Conservation (phyloP, 2,113 vertebrate genomes). For the Hylia prasina region DNA sequence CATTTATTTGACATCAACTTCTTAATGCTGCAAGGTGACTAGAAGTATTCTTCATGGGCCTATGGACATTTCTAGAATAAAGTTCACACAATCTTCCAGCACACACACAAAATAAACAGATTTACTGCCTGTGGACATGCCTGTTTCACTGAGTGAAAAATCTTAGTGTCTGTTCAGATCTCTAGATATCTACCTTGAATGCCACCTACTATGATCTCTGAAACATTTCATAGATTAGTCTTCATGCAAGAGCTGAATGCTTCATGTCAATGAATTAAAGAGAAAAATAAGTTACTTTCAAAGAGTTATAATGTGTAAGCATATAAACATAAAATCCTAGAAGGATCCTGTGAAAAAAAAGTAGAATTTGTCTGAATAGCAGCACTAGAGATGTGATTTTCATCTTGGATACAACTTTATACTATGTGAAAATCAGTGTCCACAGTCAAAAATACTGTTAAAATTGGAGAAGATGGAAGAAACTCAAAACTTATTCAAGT, state of each 20-base stretch:
- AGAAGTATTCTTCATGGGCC: not conserved
- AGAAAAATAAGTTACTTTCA: not conserved
- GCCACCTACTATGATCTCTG: not conserved
- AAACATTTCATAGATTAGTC: not conserved
- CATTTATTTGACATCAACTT: not conserved
- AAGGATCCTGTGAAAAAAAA: not conserved
- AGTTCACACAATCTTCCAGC: not conserved
- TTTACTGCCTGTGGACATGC: not conserved
- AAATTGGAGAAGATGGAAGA: not conserved
- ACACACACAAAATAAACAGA: not conserved
- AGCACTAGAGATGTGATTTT: not conserved
- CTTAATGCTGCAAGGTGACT: not conserved
- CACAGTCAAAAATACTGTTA: not conserved
- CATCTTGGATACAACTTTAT: not conserved
- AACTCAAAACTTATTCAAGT: not conserved
- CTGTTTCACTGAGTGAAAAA: not conserved
- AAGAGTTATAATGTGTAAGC: not conserved
- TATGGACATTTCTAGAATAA: not conserved
- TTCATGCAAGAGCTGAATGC: not conserved
- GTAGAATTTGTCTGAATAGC: not conserved
- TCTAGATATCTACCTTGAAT: not conserved
- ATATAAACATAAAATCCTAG: not conserved
- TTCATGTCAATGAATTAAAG: not conserved
- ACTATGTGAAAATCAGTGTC: not conserved
- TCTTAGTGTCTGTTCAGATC: not conserved